These are phyloP conservation scores for Sitobion miscanthi DNA, from an alignment of 1,140 invertebrate species.

Conservation along the genomic window DNA sequence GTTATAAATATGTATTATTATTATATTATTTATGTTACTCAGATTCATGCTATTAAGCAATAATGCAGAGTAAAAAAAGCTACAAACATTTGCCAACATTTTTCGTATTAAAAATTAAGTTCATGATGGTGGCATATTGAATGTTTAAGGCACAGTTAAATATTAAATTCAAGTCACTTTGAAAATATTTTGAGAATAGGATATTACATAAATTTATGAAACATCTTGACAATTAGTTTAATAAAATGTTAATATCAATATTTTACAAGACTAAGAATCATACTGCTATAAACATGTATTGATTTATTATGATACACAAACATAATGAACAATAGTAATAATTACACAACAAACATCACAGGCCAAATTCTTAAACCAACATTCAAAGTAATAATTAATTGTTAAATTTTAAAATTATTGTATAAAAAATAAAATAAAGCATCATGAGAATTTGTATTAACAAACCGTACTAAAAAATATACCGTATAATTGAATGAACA, in stretches of 20 bases:
- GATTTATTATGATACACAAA: background rate
- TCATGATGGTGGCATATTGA: background rate
- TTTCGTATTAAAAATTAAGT: background rate
- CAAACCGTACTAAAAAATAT: background rate
- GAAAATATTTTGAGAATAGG: background rate
- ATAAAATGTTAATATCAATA: background rate
- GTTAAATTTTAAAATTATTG: background rate
- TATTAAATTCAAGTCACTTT: background rate
- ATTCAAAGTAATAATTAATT: background rate
- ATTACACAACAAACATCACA: background rate
- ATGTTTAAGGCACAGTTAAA: background rate
- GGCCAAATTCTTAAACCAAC: background rate
- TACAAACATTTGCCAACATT: background rate
- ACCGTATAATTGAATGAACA: background rate
- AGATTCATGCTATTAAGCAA: constrained; percentile 47
- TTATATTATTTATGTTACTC: constrained; percentile 27
- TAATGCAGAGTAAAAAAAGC: constrained; percentile 24
- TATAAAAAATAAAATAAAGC: background rate
- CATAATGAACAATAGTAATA: background rate
- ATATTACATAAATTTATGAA: background rate
- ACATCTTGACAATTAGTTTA: background rate
- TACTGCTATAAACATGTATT: background rate
- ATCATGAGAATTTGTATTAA: background rate
- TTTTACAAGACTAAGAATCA: background rate
- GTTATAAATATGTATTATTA: constrained; percentile 44